Evolutionary conservation across 2,888 invertebrate species (phyloP), one percentile per base, ranked within the genome.

Genomic region (Ctenicera cuprea): DNA sequence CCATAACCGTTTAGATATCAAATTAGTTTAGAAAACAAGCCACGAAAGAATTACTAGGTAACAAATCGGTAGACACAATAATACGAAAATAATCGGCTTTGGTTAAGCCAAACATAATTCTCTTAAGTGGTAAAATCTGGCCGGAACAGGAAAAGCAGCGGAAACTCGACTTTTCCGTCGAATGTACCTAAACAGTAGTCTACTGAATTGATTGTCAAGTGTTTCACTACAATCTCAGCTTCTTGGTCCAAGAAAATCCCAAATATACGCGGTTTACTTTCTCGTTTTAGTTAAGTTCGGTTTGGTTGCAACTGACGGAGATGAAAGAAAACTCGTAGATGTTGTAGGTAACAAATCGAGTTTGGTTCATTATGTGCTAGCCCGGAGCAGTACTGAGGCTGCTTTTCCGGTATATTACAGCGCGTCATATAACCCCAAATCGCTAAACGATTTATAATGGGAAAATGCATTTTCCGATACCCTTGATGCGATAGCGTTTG

Each of bases 401-500:
- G 81, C 80, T 82, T 80, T 80, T 81, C 81, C 81, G 81, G 80
- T 82, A 77, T 82, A 82, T 82, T 83, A 82, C 82, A 78, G 78
- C 81, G 79, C 79, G 81, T 80, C 80, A 80, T 79, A 79, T 80
- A 80, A 80, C 82, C 82, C 81, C 80, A 81, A 82, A 82, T 80
- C 82, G 82, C 84, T 85, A 85, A 85, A 85, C 85, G 85, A 83
- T 85, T 85, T 84, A 83, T 85, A 85, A 85, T 85, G 83, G 83
- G 79, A 80, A 81, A 83, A 84, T 83, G 83, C 84, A 84, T 85
- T 84, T 84, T 82, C 74, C 79, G 77, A 76, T 78, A 79, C 61
- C 67, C 64, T 71, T 71, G 75, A 76, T 54, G 73, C 71, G 75
- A 76, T 78, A 73, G 76, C 68, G 72, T 74, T 78, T 75, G 71